A percentile compares a stretch with the other conserved stretches of the same genome.
Evolutionary conservation across 2,888 invertebrate species (phyloP).

Genomic region (Tiphia femorata): DNA sequence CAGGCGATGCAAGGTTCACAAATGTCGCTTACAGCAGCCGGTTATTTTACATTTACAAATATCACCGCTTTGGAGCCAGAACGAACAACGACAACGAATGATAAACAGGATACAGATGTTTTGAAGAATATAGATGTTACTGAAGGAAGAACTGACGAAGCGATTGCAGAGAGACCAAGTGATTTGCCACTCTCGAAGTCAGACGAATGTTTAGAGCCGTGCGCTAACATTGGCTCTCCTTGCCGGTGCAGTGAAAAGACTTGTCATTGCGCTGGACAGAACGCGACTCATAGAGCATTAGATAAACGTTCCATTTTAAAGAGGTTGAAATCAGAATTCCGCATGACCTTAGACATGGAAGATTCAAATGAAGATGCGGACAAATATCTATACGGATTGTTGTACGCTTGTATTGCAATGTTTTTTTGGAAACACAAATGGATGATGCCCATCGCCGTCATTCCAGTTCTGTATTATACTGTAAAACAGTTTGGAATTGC

Average conservation of each 20-base stretch:
- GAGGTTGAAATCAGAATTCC: constrained; percentile 56
- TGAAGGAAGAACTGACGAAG: constrained; percentile 10
- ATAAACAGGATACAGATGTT: too few species aligned
- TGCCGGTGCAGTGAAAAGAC: too few species aligned
- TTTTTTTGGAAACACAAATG: constrained; percentile 89
- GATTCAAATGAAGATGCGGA: constrained; percentile 58
- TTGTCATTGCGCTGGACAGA: too few species aligned
- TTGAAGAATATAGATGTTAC: constrained; percentile 4
- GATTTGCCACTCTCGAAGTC: too few species aligned
- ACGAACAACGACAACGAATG: background rate
- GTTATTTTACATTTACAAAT: constrained; percentile 55
- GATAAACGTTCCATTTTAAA: constrained; percentile 58
- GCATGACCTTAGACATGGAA: constrained; percentile 56
- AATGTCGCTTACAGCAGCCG: constrained; percentile 58
- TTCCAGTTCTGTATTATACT: constrained; percentile 82
- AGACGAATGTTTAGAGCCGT: too few species aligned
- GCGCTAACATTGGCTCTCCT: too few species aligned
- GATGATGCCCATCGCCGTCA: constrained; percentile 81
- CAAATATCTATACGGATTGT: constrained; percentile 79
- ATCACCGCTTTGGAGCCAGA: constrained; percentile 26
- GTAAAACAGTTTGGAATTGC: constrained; percentile 71
- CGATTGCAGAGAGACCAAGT: background rate
- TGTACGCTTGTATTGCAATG: constrained; percentile 87
- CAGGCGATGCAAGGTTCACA: constrained; percentile 69
- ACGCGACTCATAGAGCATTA: background rate